Conservation (phyloP, 1,140 invertebrate genomes). For the Akabosia matsudoensis region DNA sequence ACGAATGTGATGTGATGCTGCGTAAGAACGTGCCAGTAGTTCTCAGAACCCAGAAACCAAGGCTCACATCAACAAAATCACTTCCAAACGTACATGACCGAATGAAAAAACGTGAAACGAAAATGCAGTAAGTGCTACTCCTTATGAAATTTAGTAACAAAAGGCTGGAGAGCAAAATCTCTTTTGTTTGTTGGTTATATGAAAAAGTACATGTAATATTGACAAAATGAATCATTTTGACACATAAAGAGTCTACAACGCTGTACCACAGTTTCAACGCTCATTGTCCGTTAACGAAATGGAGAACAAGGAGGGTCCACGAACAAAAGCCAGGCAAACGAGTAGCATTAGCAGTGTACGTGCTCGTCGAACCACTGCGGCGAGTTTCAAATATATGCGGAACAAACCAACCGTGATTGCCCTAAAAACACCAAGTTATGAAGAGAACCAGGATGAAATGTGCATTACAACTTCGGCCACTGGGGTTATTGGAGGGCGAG, state of each 20-base stretch:
- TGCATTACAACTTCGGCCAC: neutral
- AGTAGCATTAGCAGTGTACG: constrained; percentile 17
- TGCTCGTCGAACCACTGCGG: constrained; percentile 24
- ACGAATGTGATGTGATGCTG: constrained; percentile 35
- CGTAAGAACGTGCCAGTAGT: constrained; percentile 31
- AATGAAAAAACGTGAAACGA: constrained; percentile 62
- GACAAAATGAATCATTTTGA: constrained; percentile 40
- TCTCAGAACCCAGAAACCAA: constrained; percentile 6
- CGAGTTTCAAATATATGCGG: constrained; percentile 67
- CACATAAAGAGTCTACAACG: constrained; percentile 62
- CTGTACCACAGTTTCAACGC: constrained; percentile 55
- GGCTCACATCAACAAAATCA: constrained; percentile 52
- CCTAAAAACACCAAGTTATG: constrained; percentile 65
- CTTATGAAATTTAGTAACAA: neutral
- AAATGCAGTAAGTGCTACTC: constrained; percentile 38
- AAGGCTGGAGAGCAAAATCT: neutral
- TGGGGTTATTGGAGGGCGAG: neutral
- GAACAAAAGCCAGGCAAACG: neutral
- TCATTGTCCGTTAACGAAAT: constrained; percentile 75
- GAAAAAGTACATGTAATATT: no score
- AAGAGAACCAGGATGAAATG: neutral
- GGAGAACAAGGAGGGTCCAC: constrained; percentile 55
- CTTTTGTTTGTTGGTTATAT: neutral
- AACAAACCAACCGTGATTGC: constrained; percentile 81
- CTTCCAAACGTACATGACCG: constrained; percentile 77